These are phyloP conservation scores for Emydura subglobosa DNA, from an alignment of 2,113 vertebrate genomes.

Conservation along the genomic window DNA sequence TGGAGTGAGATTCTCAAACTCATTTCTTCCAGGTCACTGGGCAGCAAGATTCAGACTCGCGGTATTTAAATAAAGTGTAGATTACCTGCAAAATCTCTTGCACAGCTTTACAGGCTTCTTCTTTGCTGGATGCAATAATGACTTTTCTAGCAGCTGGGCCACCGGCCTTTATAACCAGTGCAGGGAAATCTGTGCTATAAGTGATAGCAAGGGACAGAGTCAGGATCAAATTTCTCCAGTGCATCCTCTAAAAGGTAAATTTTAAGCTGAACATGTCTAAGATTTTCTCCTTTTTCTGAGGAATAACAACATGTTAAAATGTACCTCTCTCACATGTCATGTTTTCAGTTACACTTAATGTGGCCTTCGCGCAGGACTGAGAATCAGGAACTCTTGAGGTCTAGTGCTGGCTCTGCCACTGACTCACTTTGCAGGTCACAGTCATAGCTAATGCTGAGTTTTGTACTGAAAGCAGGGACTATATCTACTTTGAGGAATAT, in stretches of 20 bases:
- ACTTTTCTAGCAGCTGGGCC: slow-evolving; percentile 88
- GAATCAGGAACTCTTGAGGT: not conserved
- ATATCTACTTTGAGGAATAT: not conserved
- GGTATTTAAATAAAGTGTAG: not conserved
- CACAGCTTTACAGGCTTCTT: slow-evolving; percentile 89
- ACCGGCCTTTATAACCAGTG: slow-evolving; percentile 87
- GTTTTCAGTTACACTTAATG: not conserved
- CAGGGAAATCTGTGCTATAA: slow-evolving; percentile 87
- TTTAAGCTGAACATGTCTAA: not conserved
- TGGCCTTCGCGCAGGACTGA: not conserved
- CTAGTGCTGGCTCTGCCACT: not conserved
- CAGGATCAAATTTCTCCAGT: not conserved
- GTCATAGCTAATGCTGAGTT: not conserved
- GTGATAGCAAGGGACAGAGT: not conserved
- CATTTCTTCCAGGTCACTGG: not conserved
- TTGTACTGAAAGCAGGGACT: not conserved
- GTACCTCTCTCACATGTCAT: not conserved
- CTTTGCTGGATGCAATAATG: slow-evolving; percentile 83
- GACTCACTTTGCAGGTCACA: not conserved
- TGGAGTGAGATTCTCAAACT: not conserved
- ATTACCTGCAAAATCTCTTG: slow-evolving; percentile 91
- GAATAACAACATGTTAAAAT: not conserved
- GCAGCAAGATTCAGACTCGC: not conserved
- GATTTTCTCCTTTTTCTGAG: not conserved
- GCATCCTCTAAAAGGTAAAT: not conserved